Conservation (phyloP, 2,113 vertebrate genomes). For the Phylloscopus whistleri region DNA sequence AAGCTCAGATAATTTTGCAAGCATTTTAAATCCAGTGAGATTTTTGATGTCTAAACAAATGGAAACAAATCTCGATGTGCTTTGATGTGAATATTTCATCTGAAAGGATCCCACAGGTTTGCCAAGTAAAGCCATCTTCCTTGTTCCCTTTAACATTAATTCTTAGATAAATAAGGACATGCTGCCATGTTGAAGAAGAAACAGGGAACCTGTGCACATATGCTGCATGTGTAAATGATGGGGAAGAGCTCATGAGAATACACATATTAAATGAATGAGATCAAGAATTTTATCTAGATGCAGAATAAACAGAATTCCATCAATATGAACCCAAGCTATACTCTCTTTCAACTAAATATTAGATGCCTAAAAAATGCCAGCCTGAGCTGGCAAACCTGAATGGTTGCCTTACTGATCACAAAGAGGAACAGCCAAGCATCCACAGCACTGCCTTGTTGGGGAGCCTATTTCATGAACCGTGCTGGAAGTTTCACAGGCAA, state of each 20-base stretch:
- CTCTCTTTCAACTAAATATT: background rate
- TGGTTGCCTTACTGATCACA: background rate
- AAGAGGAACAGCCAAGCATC: background rate
- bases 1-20: background rate
- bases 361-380: background rate
- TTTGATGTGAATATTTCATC: background rate
- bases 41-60: conserved; percentile 22
- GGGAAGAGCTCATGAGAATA: background rate
- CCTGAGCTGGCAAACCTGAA: background rate
- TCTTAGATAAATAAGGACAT: background rate
- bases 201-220: background rate
- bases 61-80: conserved; percentile 3
- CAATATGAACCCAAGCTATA: background rate
- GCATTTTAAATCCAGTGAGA: conserved; percentile 5
- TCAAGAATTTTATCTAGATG: background rate
- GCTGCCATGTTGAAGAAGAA: background rate
- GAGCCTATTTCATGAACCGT: background rate
- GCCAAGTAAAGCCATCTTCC: background rate
- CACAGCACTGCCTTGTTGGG: background rate
- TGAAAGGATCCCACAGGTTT: background rate
- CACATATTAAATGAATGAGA: background rate
- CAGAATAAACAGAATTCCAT: background rate
- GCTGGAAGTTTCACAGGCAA: background rate
- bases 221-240: background rate
- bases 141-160: background rate